Conservation (phyloP, 1,140 invertebrate species). For the Polypedilum vanderplanki region DNA sequence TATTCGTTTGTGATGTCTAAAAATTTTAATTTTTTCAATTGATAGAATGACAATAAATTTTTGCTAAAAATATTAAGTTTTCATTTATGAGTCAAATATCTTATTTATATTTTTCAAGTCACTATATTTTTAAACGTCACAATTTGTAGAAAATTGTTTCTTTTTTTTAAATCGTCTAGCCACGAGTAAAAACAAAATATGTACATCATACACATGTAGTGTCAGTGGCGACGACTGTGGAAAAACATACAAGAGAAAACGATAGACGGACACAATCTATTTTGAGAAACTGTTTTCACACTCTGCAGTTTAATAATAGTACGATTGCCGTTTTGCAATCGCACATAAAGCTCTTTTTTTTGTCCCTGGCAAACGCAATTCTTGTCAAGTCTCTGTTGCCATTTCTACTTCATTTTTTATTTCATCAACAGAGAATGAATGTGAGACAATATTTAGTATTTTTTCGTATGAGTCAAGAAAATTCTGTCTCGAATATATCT, state of each 20-base stretch:
- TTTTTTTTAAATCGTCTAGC: neutral
- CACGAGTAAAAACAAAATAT: neutral
- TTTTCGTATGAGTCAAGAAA: neutral
- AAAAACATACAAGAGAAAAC: neutral
- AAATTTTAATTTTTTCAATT: neutral
- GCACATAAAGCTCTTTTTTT: neutral
- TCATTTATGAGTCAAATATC: no score
- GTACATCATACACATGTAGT: no score
- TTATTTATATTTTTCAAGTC: no score
- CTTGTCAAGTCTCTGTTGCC: neutral
- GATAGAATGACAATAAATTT: neutral
- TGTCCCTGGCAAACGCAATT: neutral
- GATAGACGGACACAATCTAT: neutral
- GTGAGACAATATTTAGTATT: no score
- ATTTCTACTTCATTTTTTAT: neutral
- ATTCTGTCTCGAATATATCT: constrained; percentile 20
- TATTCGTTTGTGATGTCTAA: no score
- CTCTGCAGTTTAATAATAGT: constrained; percentile 18
- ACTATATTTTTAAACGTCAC: neutral
- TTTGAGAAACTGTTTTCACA: neutral
- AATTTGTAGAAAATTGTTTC: constrained; percentile 7
- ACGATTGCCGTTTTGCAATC: neutral
- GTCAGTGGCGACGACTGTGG: neutral
- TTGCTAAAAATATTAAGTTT: neutral
- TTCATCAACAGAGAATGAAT: neutral